A percentile compares a stretch with the other conserved stretches of the same genome.
Evolutionary conservation across 2,888 invertebrate genomes (phyloP).

Genomic region (Hipparchia semele): DNA sequence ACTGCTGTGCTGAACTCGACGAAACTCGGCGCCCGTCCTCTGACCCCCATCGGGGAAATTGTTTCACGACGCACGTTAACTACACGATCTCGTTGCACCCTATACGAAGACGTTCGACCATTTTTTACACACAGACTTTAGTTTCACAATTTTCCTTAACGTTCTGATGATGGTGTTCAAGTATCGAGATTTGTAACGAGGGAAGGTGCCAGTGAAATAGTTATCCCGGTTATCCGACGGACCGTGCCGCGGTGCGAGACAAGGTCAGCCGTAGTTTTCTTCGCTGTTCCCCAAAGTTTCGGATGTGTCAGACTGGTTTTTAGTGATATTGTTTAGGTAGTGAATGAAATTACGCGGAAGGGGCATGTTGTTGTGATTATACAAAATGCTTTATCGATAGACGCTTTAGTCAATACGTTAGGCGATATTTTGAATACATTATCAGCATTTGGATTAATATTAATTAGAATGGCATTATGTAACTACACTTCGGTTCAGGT

Average conservation of each 20-base stretch:
- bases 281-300: conserved; percentile 80
- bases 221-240: conserved; percentile 62
- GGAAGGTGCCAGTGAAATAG: conserved; percentile 58
- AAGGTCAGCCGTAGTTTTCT: conserved; percentile 78
- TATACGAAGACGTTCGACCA: conserved; percentile 14
- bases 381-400: conserved; percentile 80
- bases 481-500: conserved; percentile 58
- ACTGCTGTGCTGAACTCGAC: conserved; percentile 83
- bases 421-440: conserved; percentile 75
- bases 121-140: conserved; percentile 22
- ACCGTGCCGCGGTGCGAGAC: conserved; percentile 70
- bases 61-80: conserved; percentile 52
- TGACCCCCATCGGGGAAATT: conserved; percentile 71
- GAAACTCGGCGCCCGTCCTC: conserved; percentile 80
- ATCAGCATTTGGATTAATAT: conserved; percentile 61
- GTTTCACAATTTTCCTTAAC: conserved; percentile 22
- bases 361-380: conserved; percentile 79
- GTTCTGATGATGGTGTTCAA: conserved; percentile 46
- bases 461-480: conserved; percentile 48
- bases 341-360: conserved; percentile 69
- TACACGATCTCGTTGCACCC: conserved; percentile 30
- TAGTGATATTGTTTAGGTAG: conserved; percentile 79
- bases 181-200: conserved; percentile 33
- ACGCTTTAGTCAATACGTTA: conserved; percentile 78
- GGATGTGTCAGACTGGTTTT: conserved; percentile 80